Evolutionary conservation across 2,888 invertebrate species (phyloP), one percentile per base, ranked within the genome.

Genomic region (Lepidocyrtinus sp.): DNA sequence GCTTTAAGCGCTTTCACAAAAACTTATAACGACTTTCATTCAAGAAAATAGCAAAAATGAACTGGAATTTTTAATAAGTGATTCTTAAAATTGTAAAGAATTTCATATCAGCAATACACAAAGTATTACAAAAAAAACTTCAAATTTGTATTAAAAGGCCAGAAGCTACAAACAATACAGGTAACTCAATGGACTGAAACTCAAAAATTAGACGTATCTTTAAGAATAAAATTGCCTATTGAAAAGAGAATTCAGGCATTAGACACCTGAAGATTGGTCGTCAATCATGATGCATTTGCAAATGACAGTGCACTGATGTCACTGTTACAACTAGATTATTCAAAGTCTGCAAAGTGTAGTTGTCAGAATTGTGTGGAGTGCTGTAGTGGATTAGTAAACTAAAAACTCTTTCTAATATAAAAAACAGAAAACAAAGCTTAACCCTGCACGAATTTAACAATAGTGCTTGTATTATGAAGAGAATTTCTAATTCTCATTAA

Each of bases 1-100:
- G 75, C 59, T 80, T 50, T 24, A 25, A 70, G 70, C 70, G 12
- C 36, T 27, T 67, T 22, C 27, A 36, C 26, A 67, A 59, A 75
- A 61, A 67, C 15, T 25, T 68, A 50, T 46, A 36, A 21, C 50
- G 50, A 50, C 50, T 50, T 50, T 17, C 17, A 50, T 50, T 50
- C 50, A 50, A 50, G 17, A 50, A 50, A 50, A 17, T 50, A 17
- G 50, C 50, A 50, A 50, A 36, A 50, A 50, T 50, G 50, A 50
- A n/a, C 50, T 50, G 2, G 17, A 50, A 50, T 36, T 36, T 36
- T 7, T 36, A 50, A 50, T 36, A 36, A 36, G 36, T 36, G 50
- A 50, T 12, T 50, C 12, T 50, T 7, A 17, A 50, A 12, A 50
- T 36, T 50, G 50, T 17, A 12, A 50, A n/a, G n/a, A 15, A 50